These are phyloP conservation scores for Pogonomyrmex californicus DNA, from an alignment of 1,140 invertebrate genomes.

Conservation along the genomic window DNA sequence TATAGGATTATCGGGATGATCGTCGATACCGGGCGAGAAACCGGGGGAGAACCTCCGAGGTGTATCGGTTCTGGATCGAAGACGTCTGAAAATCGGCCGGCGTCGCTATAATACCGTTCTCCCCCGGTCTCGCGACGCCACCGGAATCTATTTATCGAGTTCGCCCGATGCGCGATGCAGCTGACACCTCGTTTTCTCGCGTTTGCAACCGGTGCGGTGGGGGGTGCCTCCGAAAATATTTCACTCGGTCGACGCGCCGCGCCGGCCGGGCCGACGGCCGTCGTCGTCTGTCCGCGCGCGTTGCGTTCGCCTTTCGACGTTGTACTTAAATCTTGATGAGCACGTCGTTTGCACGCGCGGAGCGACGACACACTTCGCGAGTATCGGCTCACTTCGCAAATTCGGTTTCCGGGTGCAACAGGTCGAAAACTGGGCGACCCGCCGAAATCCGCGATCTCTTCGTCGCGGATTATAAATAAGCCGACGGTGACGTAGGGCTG, in stretches of 20 bases:
- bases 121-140: conserved; percentile 8
- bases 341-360: background rate
- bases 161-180: conserved; percentile 50
- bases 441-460: background rate
- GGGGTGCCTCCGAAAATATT: conserved; percentile 60
- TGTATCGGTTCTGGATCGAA: conserved; percentile 36
- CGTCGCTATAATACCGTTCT: background rate
- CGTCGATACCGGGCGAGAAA: background rate
- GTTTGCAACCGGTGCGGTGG: conserved; percentile 31
- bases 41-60: conserved; percentile 24
- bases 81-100: background rate
- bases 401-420: conserved; percentile 54
- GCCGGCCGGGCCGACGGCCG: background rate
- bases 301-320: conserved; percentile 1
- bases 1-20: background rate
- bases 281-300: background rate
- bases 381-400: background rate
- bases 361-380: background rate
- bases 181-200: conserved; percentile 57
- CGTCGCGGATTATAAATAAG: conserved; percentile 39
- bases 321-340: background rate
- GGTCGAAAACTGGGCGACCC: conserved; percentile 10
- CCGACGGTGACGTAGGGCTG: conserved; percentile 34
- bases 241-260: conserved; percentile 45
- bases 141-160: conserved; percentile 58